Evolutionary conservation across 30 jellyfish, hydroid and myxozoan species (phyloP), one percentile per base, ranked within the genome.

Genomic region (Turritopsis rubra): DNA sequence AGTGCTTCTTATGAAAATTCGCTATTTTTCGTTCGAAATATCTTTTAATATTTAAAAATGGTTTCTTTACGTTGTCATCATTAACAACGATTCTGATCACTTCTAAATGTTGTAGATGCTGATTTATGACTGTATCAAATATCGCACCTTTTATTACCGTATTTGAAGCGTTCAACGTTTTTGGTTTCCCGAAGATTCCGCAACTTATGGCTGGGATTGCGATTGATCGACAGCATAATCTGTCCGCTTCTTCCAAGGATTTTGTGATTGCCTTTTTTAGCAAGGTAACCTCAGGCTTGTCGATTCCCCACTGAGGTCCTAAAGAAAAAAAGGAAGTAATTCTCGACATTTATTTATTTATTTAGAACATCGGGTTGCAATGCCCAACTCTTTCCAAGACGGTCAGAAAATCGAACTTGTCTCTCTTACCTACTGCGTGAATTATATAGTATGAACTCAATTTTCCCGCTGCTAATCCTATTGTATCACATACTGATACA

Each of bases 351-450:
- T 13, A 41, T 41, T 41, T 41, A 41, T 41, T 41, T 41, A 41
- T n/a, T n/a, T 41, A 41, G 60, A 41, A 41, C 60, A 41, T 41
- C 13, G 60, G 60, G 60, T 41, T 41, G 60, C 13, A 41, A 41
- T 41, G 60, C 60, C 60, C 60, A 41, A 41, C 60, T 41, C 5
- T 41, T 41, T 41, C 5, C 60, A 41, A 41, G 60, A 41, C 13
- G 60, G 60, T 3, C 60, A 13, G 60, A 41, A 41, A 3, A 5
- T 41, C 13, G 60, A 41, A 3, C 60, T 3, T 41, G 60, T 41
- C 60, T 41, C 19, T 21, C 82, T 27, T 73, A 73, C 82, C 82
- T 5, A 73, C 82, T 25, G 82, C 82, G 17, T 73, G 82, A 73
- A 73, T 26, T 1, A 73, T 73, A 17, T 25, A 25, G 31, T 27